Conservation (phyloP, 23 tunicate genomes). For the Aplidium turbinatum region DNA sequence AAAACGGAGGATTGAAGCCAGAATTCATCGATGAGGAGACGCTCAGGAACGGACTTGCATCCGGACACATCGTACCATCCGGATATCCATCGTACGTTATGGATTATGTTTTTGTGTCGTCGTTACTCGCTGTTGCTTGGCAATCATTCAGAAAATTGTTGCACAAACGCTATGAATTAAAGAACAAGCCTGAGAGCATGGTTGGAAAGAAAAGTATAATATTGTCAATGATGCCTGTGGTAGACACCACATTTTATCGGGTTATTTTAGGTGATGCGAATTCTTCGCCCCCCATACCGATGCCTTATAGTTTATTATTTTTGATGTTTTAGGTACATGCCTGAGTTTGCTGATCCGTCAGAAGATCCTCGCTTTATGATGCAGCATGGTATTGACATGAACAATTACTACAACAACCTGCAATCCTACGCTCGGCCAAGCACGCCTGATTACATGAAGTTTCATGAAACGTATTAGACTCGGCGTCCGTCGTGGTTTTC, state of each 20-base stretch:
- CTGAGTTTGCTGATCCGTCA: constrained; percentile 41
- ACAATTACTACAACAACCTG: constrained; percentile 17
- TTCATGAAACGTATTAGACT: too few relatives aligned
- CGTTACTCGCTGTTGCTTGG: too few relatives aligned
- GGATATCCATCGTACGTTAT: not conserved
- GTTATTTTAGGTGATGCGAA: too few relatives aligned
- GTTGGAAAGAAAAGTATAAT: too few relatives aligned
- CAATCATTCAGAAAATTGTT: too few relatives aligned
- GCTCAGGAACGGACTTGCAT: constrained; percentile 35
- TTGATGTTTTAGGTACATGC: constrained; percentile 29
- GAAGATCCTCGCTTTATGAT: constrained; percentile 51
- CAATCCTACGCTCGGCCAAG: constrained; percentile 41
- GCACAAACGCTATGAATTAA: too few relatives aligned
- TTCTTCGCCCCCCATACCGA: too few relatives aligned
- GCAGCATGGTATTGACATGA: constrained; percentile 10
- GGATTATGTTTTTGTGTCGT: too few relatives aligned
- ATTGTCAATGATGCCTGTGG: too few relatives aligned
- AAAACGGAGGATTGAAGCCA: constrained; percentile 29
- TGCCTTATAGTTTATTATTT: not conserved
- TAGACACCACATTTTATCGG: too few relatives aligned
- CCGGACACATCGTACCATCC: constrained; percentile 43
- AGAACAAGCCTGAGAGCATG: too few relatives aligned
- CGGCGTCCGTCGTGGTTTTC: too few relatives aligned
- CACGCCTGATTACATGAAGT: constrained; percentile 42
- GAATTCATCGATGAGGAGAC: constrained; percentile 47